Base-by-base conservation (phyloP, 2,888 invertebrate species). In the Agrotis ipsilon region DNA sequence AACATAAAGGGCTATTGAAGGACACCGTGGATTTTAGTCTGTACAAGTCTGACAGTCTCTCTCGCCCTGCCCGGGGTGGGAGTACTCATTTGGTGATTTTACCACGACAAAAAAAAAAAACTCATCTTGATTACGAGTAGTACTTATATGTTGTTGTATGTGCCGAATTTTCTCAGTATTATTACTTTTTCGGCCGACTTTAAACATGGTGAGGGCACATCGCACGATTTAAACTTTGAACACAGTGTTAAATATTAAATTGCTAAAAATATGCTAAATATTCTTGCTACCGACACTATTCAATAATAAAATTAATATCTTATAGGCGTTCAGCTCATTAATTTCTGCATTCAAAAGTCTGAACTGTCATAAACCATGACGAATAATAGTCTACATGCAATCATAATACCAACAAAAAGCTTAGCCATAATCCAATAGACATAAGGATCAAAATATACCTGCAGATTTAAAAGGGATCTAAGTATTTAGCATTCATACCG, bases 401-500 rank as follows among this genome's bases (percentile, higher is more conserved):
- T 49, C 54, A 32, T 11, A 45, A 55, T 65, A 63, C 27, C 32
- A 4, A 59, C 32, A 51, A 61, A 78, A 67, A 69, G 39, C 48
- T 77, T n/a, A 14, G 6, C 16, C 55, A 7, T 55, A 32, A 49
- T 11, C 63, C 72, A 59, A 75, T 59, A 73, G 78, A 76, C 72
- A 82, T 84, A 86, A 85, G 84, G 87, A 87, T 84, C 80, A 88
- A 88, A 88, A 86, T 87, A 63, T 75, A 81, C 81, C 80, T 80
- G 81, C 81, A 80, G 78, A 80, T 83, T 76, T 75, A 82, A 84
- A 86, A 89, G 88, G 90, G 89, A 87, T 87, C 87, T 87, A 67
- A 88, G 87, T 91, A 90, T 93, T 92, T 91, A 89, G 89, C 90
- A 93, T 93, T 94, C 93, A 92, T 91, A 89, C 84, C 92, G 92